phyloP scores from a whole-genome alignment of 2,888 invertebrate genomes.

The Ennomos quercinarius region DNA sequence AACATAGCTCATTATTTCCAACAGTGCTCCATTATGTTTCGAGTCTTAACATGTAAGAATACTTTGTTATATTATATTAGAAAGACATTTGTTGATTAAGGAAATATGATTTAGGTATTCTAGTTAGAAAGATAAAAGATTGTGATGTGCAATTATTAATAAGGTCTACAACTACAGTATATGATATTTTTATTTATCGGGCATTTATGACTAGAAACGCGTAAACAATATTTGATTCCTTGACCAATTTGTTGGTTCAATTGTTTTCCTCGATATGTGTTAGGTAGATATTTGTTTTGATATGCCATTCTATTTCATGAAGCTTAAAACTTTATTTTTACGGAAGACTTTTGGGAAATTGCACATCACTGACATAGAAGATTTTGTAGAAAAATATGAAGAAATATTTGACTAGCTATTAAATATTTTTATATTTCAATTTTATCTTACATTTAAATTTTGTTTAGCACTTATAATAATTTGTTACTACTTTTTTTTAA shows the following conservation, averaged over 20 bases:
- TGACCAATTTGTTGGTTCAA: background rate
- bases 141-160: slow-evolving; percentile 37
- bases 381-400: slow-evolving; percentile 77
- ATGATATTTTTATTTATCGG: background rate
- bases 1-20: slow-evolving; percentile 66
- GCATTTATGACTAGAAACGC: background rate
- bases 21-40: slow-evolving; percentile 60
- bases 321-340: slow-evolving; percentile 11
- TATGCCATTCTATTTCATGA: slow-evolving; percentile 28
- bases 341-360: slow-evolving; percentile 49
- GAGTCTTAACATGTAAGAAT: slow-evolving; percentile 61
- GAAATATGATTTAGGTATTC: slow-evolving; percentile 23
- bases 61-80: slow-evolving; percentile 60
- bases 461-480: slow-evolving; percentile 40
- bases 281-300: slow-evolving; percentile 22
- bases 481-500: slow-evolving; percentile 46
- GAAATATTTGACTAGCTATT: slow-evolving; percentile 72
- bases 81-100: slow-evolving; percentile 21
- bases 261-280: slow-evolving; percentile 33
- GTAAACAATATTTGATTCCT: background rate
- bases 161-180: slow-evolving; percentile 6
- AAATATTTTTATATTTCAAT: slow-evolving; percentile 47
- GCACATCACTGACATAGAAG: slow-evolving; percentile 61
- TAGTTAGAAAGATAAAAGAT: slow-evolving; percentile 23
- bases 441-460: slow-evolving; percentile 49